These are phyloP conservation scores for Orthonevra nobilis DNA, from an alignment of 2,888 invertebrate genomes.

Conservation along the genomic window DNA sequence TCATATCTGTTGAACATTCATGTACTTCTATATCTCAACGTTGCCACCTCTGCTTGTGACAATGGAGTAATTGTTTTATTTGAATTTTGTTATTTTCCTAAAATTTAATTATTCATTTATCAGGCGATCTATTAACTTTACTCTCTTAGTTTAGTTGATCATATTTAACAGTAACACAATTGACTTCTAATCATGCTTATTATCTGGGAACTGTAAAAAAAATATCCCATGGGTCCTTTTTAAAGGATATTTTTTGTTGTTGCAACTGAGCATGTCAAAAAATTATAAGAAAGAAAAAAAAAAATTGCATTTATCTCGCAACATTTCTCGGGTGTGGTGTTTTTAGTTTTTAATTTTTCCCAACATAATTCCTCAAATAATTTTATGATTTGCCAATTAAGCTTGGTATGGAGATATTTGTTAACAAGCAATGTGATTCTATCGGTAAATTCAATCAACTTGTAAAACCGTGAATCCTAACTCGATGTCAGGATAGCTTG, in stretches of 20 bases:
- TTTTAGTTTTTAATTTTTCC: conserved; percentile 44
- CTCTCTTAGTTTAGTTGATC: too few relatives aligned
- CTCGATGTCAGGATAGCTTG: conserved; percentile 1
- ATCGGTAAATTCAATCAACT: too few relatives aligned
- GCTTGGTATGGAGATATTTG: too few relatives aligned
- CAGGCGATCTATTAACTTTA: too few relatives aligned
- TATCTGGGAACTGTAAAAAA: conserved; percentile 13
- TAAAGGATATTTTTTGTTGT: conserved; percentile 44
- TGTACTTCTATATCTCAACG: neutral
- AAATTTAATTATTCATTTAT: too few relatives aligned
- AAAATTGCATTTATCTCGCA: conserved; percentile 25
- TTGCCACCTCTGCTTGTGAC: neutral
- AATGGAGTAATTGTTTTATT: conserved; percentile 19
- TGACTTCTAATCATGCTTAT: neutral
- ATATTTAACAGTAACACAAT: too few relatives aligned
- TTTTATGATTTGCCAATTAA: too few relatives aligned
- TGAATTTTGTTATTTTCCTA: too few relatives aligned
- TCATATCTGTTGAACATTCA: neutral
- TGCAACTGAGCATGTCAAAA: conserved; percentile 69
- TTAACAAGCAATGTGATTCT: too few relatives aligned
- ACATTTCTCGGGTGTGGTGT: conserved; percentile 62
- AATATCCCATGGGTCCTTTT: conserved; percentile 52
- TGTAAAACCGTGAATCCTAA: neutral
- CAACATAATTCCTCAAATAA: conserved; percentile 19
- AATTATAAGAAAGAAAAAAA: conserved; percentile 10